Conservation (phyloP, 2,888 invertebrate species). For the Margaritifera margaritifera region DNA sequence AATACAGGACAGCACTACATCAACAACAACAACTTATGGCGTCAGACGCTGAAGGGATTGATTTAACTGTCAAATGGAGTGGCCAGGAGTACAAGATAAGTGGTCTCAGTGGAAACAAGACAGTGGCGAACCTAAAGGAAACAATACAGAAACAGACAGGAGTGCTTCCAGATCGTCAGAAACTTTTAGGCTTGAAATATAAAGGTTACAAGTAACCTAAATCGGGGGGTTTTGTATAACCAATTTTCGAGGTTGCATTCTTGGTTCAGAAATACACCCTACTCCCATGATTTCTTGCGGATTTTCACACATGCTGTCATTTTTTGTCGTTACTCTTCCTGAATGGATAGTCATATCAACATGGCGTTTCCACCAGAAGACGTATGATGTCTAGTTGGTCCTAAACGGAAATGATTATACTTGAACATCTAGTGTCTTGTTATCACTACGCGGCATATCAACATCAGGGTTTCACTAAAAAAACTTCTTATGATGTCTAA, state of each 20-base stretch:
- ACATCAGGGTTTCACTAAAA: too few species aligned
- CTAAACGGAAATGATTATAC: too few species aligned
- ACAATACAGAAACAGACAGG: conserved; percentile 90
- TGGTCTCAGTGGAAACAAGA: conserved; percentile 85
- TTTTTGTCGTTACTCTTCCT: too few species aligned
- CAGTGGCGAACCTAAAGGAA: conserved; percentile 86
- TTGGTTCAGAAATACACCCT: not conserved
- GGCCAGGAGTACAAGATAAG: conserved; percentile 89
- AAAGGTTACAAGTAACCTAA: conserved; percentile 81
- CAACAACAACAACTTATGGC: conserved; percentile 25
- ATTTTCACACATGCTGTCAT: too few species aligned
- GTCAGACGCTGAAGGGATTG: conserved; percentile 33
- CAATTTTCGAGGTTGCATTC: not conserved
- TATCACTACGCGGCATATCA: too few species aligned
- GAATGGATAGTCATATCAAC: too few species aligned
- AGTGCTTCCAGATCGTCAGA: conserved; percentile 93
- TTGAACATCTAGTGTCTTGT: too few species aligned
- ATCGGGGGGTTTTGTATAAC: not conserved
- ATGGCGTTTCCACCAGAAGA: too few species aligned
- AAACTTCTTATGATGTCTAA: too few species aligned
- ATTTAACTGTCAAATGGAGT: conserved; percentile 90
- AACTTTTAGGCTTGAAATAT: conserved; percentile 91
- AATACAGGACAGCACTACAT: too few species aligned
- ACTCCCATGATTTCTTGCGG: too few species aligned
- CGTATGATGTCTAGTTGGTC: too few species aligned